Percentiles rank a stretch among this genome's conserved stretches.
Evolutionary conservation across 2,888 invertebrate genomes (phyloP).

Genomic region (Cephus spinipes): DNA sequence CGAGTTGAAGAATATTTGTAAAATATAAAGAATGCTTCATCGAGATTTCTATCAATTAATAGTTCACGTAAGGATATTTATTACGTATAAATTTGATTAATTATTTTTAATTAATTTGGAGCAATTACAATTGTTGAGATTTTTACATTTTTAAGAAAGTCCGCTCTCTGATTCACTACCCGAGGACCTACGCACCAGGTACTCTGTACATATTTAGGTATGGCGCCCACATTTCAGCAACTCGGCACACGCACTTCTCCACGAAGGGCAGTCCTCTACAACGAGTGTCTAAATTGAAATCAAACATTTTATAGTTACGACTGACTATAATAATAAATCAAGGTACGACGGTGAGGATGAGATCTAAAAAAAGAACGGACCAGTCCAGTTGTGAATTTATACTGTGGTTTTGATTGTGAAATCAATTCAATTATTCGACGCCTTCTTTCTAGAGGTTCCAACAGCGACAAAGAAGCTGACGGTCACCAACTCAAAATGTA

Average conservation of each 20-base stretch:
- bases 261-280: conserved; percentile 20
- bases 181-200: conserved; percentile 17
- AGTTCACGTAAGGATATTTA: neutral
- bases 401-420: neutral
- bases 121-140: neutral
- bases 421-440: neutral
- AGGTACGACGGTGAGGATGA: neutral
- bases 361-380: neutral
- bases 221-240: conserved; percentile 15
- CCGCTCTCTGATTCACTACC: conserved; percentile 15
- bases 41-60: neutral
- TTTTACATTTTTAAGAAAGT: neutral
- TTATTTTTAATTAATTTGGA: neutral
- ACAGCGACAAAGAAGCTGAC: neutral
- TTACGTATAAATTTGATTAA: neutral
- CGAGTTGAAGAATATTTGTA: neutral
- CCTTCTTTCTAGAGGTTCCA: neutral
- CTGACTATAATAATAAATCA: neutral
- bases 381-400: neutral
- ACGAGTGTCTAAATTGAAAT: conserved; percentile 12
- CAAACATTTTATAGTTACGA: neutral
- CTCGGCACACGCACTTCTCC: neutral
- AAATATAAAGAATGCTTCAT: neutral
- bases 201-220: conserved; percentile 25
- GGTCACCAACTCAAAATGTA: neutral